A percentile compares a stretch with the other conserved stretches of the same genome.
Evolutionary conservation across 2,113 vertebrate genomes (phyloP).

Genomic region (Ictalurus furcatus): DNA sequence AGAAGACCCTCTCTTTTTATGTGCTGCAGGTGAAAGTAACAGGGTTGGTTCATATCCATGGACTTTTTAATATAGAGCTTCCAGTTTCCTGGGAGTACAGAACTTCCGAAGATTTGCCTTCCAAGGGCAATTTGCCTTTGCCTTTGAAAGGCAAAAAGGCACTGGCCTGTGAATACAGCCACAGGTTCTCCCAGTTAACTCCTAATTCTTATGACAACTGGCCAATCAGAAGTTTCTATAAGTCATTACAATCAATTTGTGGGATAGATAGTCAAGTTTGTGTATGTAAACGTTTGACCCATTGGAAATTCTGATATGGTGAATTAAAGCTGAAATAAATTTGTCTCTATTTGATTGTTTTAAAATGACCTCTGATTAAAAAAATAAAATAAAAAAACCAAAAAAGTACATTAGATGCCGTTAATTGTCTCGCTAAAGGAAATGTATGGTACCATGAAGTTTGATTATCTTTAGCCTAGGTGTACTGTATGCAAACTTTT

Average conservation of each 20-base stretch:
- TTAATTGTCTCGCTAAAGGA: background rate
- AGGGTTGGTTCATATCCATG: background rate
- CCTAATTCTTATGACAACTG: background rate
- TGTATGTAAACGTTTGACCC: background rate
- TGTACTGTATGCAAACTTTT: background rate
- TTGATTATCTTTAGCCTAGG: background rate
- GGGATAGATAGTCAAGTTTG: background rate
- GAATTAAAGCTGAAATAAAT: too few relatives aligned
- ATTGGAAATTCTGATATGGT: background rate
- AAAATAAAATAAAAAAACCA: too few relatives aligned
- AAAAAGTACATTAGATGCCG: too few relatives aligned
- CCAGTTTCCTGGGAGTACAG: background rate
- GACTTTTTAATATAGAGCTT: too few relatives aligned
- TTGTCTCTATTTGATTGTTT: too few relatives aligned
- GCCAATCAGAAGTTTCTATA: background rate
- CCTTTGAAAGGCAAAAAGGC: background rate
- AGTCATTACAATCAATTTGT: background rate
- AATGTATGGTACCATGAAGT: background rate
- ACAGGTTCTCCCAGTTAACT: background rate
- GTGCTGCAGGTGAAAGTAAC: background rate
- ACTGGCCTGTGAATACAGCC: background rate
- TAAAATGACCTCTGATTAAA: background rate
- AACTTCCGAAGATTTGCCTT: background rate
- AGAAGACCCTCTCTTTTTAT: background rate
- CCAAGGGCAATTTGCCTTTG: background rate